phyloP scores from a whole-genome alignment of 2,113 vertebrate genomes.

The Menidia beryllina region DNA sequence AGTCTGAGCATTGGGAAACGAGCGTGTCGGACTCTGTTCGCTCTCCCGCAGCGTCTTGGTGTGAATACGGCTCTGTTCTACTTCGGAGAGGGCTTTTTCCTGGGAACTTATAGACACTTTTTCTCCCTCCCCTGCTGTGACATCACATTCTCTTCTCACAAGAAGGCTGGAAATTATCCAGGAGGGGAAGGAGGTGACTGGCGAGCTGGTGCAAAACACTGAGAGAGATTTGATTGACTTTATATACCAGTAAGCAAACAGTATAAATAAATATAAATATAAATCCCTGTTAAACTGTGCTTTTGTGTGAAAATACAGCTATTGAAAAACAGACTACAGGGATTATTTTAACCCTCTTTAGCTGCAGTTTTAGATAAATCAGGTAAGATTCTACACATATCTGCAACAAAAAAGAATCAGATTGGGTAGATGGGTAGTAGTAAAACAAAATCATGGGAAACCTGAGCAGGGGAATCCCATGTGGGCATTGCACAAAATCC shows the following conservation, averaged over 20 bases:
- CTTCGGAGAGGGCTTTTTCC: conserved; percentile 67
- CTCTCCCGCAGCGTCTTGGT: conserved; percentile 13
- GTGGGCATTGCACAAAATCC: conserved; percentile 58
- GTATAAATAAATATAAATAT: no score
- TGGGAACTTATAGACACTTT: conserved; percentile 74
- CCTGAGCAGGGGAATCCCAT: conserved; percentile 67
- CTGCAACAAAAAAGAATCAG: background rate
- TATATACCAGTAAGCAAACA: no score
- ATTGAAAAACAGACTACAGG: no score
- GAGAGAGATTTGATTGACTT: background rate
- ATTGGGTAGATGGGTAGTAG: background rate
- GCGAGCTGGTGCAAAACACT: conserved; percentile 29
- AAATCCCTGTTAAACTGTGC: no score
- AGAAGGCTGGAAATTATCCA: conserved; percentile 28
- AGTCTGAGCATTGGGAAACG: conserved; percentile 23
- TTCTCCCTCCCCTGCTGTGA: conserved; percentile 50
- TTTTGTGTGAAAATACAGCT: no score
- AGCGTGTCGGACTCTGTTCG: conserved; percentile 17
- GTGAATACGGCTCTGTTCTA: conserved; percentile 49
- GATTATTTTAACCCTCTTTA: background rate
- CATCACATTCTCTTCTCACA: conserved; percentile 55
- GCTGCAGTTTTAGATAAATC: background rate
- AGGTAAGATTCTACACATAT: conserved; percentile 3
- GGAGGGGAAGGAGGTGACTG: conserved; percentile 24
- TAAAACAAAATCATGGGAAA: conserved; percentile 40